Percentiles rank a stretch among this genome's conserved stretches.
These are phyloP conservation scores for Psophia crepitans DNA, from an alignment of 2,113 vertebrate genomes.

Conservation along the genomic window DNA sequence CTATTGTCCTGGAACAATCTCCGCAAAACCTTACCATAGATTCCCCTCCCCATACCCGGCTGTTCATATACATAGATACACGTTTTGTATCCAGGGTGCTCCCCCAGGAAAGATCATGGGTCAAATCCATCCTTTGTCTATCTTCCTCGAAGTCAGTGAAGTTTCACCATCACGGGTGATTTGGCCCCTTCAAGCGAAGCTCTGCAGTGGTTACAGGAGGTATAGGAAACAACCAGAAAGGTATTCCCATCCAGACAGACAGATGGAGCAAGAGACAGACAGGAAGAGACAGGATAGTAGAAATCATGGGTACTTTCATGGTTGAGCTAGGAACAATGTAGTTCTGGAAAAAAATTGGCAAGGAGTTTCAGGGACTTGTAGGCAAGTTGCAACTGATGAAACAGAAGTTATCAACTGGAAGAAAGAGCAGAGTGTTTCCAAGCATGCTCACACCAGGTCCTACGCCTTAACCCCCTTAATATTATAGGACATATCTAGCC, in stretches of 20 bases:
- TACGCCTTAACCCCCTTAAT: neutral
- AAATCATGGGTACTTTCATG: neutral
- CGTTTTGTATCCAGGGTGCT: neutral
- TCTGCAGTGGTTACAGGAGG: neutral
- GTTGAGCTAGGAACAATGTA: neutral
- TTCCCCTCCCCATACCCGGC: neutral
- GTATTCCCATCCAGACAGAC: neutral
- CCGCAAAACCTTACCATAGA: neutral
- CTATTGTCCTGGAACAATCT: conserved; percentile 11
- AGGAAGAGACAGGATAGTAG: neutral
- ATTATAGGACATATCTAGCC: neutral
- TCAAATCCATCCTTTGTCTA: neutral
- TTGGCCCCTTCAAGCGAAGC: neutral
- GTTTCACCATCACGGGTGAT: neutral
- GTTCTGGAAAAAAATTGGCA: neutral
- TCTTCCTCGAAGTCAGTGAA: neutral
- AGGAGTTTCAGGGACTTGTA: neutral
- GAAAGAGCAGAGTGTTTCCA: neutral
- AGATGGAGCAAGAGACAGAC: neutral
- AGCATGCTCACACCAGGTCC: neutral
- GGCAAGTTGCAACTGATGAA: neutral
- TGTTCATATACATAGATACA: neutral
- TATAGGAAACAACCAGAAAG: neutral
- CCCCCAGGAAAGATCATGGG: neutral
- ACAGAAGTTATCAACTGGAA: neutral